A percentile compares a stretch with the other conserved stretches of the same genome.
phyloP scores from a whole-genome alignment of 2,797 vertebrate genomes.

The Halcyon badia region DNA sequence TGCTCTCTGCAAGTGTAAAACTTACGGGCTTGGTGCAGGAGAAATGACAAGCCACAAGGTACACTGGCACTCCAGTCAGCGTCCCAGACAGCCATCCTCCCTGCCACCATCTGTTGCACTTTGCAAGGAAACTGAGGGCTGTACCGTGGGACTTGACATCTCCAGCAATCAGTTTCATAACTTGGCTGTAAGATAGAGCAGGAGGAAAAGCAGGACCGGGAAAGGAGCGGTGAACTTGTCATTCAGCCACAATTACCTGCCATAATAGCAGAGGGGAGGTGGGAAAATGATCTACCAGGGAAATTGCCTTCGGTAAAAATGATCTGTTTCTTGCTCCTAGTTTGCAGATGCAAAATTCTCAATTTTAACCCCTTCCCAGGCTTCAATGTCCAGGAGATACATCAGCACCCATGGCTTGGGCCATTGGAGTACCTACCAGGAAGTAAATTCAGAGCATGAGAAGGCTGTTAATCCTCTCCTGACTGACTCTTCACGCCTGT shows the following conservation, averaged over 20 bases:
- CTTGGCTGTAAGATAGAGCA: not conserved
- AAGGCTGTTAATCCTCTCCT: not conserved
- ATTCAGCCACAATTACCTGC: slow-evolving; percentile 26
- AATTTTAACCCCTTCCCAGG: slow-evolving; percentile 28
- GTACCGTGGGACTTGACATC: not conserved
- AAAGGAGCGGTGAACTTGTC: slow-evolving; percentile 1
- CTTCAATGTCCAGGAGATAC: not conserved
- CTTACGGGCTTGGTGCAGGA: not conserved
- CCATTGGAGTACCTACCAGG: not conserved
- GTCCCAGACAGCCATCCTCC: not conserved
- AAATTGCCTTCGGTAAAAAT: slow-evolving; percentile 61
- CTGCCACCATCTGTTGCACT: no score
- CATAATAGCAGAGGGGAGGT: not conserved
- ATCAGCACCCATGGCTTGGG: not conserved
- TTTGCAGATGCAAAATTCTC: not conserved
- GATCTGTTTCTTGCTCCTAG: slow-evolving; percentile 10
- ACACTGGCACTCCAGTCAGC: accelerated
- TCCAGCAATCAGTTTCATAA: not conserved
- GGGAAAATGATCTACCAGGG: slow-evolving; percentile 45
- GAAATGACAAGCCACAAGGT: accelerated
- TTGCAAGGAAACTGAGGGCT: not conserved
- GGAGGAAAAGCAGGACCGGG: not conserved
- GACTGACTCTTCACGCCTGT: not conserved
- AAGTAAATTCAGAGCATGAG: not conserved
- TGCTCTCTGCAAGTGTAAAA: not conserved